Evolutionary conservation across 2,113 vertebrate species (phyloP), one percentile per base, ranked within the genome.

Genomic region (Poecile atricapillus): DNA sequence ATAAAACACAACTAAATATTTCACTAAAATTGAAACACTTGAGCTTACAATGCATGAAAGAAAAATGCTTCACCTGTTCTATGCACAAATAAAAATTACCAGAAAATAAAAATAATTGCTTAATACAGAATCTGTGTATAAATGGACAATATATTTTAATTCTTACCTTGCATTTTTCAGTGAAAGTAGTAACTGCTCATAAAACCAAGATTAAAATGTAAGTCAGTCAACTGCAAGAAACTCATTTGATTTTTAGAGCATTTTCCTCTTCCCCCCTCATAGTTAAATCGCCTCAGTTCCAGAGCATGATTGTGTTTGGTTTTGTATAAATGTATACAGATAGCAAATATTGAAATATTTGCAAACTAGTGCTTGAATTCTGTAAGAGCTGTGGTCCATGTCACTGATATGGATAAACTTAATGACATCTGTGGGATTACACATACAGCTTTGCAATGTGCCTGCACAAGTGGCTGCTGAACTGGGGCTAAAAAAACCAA

Each of bases 241-340:
- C 0, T 2, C 0, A 50, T 5, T 31, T 0, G 0, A 35, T 62
- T 79, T 43, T 30, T 33, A n/a, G 13, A 67, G 23, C 71, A 55
- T 82, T 37, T 88, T 71, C 33, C 31, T 22, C 46, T 76, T 23
- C 30, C 6, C 12, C 28, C 24, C 20, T 58, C 56, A 41, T 11
- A 65, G 15, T 28, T 84, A 93, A 87, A 77, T n/a, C 31, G 13
- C 71, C 49, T 5, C 31, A 53, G 23, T 50, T 82, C 11, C 25
- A 83, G 7, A 73, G 30, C 3, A 3, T 16, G 56, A 43, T 10
- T 43, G 58, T 39, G 55, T 27, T 43, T 74, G 10, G 35, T 53
- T 50, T 75, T 55, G 18, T 43, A 27, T n/a, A 87, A 74, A 78
- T 4, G 2, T 31, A 50, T 63, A 55, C 19, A 73, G 30, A 43